Percentiles rank a stretch among this genome's conserved stretches.
Conservation (phyloP, 2,888 invertebrate genomes). For the Chrysotoxum bicinctum region DNA sequence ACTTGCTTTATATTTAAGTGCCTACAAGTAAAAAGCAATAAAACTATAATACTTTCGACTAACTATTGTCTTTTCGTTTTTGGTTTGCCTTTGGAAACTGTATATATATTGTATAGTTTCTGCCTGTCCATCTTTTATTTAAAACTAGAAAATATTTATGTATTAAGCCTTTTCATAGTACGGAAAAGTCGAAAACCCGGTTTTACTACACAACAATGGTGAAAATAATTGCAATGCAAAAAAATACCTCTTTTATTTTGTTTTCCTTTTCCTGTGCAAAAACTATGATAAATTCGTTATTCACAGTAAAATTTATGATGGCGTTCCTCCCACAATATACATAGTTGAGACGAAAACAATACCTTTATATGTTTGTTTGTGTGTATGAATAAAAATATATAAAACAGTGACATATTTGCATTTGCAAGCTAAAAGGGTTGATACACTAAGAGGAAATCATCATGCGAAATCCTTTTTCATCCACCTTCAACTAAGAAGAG, state of each 20-base stretch:
- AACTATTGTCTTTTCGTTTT: not conserved
- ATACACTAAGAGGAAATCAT: not conserved
- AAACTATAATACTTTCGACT: no score
- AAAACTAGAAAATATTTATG: not conserved
- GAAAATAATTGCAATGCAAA: not conserved
- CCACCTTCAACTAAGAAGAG: not conserved
- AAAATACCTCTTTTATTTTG: not conserved
- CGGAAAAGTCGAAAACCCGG: no score
- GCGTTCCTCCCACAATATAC: conserved; percentile 5
- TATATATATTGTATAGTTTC: not conserved
- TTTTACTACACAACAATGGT: not conserved
- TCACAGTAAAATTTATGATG: conserved; percentile 40
- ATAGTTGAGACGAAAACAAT: conserved; percentile 6
- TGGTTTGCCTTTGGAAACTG: not conserved
- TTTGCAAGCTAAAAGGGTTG: not conserved
- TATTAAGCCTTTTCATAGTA: not conserved
- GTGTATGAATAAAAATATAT: not conserved
- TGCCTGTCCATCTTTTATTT: not conserved
- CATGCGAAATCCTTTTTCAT: not conserved
- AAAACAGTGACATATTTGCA: not conserved
- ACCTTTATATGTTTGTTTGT: not conserved
- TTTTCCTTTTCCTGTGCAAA: conserved; percentile 33
- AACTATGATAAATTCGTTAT: conserved; percentile 33
- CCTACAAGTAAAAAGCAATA: no score
- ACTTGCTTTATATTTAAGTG: no score